Evolutionary conservation across 2,113 vertebrate genomes (phyloP).

Genomic region (Chiloscyllium plagiosum): DNA sequence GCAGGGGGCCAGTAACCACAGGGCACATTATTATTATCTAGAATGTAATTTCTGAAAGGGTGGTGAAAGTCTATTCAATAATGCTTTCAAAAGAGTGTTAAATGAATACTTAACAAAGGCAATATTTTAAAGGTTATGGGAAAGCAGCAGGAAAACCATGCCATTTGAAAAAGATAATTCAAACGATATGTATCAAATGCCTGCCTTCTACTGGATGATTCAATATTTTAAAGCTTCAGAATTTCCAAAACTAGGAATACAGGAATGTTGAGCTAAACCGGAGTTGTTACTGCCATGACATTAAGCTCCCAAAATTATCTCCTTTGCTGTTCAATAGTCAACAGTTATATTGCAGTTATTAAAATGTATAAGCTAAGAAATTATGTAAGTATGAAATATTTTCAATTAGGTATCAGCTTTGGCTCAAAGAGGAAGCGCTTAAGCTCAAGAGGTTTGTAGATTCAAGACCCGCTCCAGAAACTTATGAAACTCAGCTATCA

Average conservation of each 20-base stretch:
- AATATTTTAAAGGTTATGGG: background rate
- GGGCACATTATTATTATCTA: background rate
- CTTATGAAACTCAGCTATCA: background rate
- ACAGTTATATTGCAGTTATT: background rate
- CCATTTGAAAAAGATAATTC: background rate
- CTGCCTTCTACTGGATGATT: background rate
- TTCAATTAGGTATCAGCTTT: background rate
- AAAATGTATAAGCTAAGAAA: background rate
- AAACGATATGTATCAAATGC: background rate
- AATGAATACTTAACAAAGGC: background rate
- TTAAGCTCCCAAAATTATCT: background rate
- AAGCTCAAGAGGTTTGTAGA: background rate
- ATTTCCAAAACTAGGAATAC: background rate
- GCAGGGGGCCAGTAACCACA: background rate
- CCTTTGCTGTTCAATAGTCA: background rate
- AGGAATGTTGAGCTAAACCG: background rate
- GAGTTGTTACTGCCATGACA: background rate
- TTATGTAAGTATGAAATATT: background rate
- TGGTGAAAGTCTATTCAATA: background rate
- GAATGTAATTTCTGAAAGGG: background rate
- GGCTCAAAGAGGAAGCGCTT: background rate
- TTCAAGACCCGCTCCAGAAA: background rate
- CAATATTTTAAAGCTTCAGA: background rate
- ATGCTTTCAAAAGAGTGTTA: background rate
- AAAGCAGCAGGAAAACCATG: background rate